phyloP scores from a whole-genome alignment of 2,797 vertebrate genomes.

The Heteromormyrus szaboi region DNA sequence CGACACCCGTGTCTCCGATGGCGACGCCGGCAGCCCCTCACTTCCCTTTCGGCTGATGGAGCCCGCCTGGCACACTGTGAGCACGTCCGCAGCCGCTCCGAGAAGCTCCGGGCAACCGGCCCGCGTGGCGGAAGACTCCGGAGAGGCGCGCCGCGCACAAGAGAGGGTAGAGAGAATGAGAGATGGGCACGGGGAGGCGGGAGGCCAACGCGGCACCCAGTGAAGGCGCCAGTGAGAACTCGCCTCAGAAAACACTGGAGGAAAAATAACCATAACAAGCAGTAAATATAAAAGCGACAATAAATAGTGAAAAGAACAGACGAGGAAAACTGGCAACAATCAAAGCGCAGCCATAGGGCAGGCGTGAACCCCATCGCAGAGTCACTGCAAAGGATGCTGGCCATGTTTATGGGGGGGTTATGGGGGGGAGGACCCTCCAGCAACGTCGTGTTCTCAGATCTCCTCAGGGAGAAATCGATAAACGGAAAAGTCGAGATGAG shows the following conservation, averaged over 20 bases:
- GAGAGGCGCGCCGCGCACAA: background rate
- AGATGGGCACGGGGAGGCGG: background rate
- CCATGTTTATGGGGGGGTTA: background rate
- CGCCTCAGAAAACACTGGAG: background rate
- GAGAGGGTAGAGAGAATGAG: background rate
- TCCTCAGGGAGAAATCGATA: constrained; percentile 25
- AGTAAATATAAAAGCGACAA: background rate
- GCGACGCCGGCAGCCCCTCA: too few species aligned
- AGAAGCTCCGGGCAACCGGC: background rate
- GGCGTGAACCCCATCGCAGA: background rate
- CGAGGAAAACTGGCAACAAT: constrained; percentile 3
- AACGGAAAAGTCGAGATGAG: constrained; percentile 27
- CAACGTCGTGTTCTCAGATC: constrained; percentile 16
- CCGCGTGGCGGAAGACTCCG: background rate
- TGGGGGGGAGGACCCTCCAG: constrained; percentile 27
- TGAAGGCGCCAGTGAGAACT: background rate
- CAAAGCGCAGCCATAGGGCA: background rate
- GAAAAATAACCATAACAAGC: background rate
- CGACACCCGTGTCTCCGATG: background rate
- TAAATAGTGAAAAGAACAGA: background rate
- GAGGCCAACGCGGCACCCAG: background rate
- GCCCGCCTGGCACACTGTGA: background rate
- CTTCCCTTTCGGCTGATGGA: background rate
- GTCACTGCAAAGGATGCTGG: background rate
- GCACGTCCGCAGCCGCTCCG: background rate